Conservation (phyloP, 1,140 invertebrate genomes). For the Eumaeus atala region DNA sequence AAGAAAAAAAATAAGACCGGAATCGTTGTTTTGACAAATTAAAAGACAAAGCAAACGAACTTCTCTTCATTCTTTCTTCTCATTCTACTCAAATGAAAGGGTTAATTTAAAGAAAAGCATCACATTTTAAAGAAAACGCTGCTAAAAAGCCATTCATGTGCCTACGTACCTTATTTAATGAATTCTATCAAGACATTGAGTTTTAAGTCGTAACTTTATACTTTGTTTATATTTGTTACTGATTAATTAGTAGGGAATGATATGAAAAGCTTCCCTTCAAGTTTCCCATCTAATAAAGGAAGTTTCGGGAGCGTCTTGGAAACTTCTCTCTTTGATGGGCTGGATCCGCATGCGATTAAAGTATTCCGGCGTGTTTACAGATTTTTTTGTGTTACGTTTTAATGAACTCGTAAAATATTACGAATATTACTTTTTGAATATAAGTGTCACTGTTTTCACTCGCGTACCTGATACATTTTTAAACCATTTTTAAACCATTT, state of each 20-base stretch:
- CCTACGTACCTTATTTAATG: conserved; percentile 35
- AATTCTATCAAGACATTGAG: conserved; percentile 27
- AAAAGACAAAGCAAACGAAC: too few relatives aligned
- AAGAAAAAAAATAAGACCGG: too few relatives aligned
- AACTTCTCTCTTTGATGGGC: conserved; percentile 31
- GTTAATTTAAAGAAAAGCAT: background rate
- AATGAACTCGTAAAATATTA: background rate
- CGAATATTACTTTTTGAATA: too few relatives aligned
- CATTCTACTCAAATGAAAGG: too few relatives aligned
- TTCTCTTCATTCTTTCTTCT: too few relatives aligned
- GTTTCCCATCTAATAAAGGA: conserved; percentile 38
- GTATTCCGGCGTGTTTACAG: conserved; percentile 22
- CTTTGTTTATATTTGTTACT: conserved; percentile 35
- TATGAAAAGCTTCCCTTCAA: conserved; percentile 32
- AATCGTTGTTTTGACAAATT: too few relatives aligned
- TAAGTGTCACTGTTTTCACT: too few relatives aligned
- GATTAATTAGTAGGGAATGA: conserved; percentile 42
- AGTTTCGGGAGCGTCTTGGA: conserved; percentile 30
- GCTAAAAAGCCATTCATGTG: conserved; percentile 9
- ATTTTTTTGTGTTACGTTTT: background rate
- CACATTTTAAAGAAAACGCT: background rate
- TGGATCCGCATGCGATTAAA: conserved; percentile 24
- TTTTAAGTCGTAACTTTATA: conserved; percentile 33
- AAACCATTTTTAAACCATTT: too few relatives aligned
- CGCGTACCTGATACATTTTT: too few relatives aligned